A percentile compares a stretch with the other conserved stretches of the same genome.
phyloP scores from a whole-genome alignment of 2,888 invertebrate genomes.

The Phalera bucephala region DNA sequence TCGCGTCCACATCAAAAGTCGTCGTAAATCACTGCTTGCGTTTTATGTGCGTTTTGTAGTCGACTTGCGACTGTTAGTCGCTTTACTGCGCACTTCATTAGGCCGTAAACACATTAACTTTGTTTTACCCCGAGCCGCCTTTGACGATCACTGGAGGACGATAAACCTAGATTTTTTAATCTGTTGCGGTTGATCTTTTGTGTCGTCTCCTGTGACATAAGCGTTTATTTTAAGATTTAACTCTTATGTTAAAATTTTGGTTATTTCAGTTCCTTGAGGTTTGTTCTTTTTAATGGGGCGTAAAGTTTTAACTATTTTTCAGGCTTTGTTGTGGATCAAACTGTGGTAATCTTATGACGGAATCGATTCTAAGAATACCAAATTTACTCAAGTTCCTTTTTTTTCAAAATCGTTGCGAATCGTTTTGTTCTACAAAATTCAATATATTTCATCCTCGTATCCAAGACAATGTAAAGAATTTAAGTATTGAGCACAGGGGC shows the following conservation, averaged over 20 bases:
- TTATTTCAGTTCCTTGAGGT: not conserved
- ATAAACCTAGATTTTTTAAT: slow-evolving; percentile 19
- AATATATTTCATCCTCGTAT: too few species aligned
- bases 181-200: slow-evolving; percentile 13
- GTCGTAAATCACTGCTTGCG: slow-evolving; percentile 17
- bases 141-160: slow-evolving; percentile 11
- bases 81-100: slow-evolving; percentile 27
- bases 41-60: slow-evolving; percentile 3
- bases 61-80: slow-evolving; percentile 4
- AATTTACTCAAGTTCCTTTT: too few species aligned
- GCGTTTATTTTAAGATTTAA: too few species aligned
- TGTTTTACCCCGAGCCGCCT: slow-evolving; percentile 11
- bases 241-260: slow-evolving; percentile 5
- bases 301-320: not conserved
- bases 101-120: slow-evolving; percentile 30
- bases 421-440: too few species aligned
- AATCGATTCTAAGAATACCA: too few species aligned
- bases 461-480: too few species aligned
- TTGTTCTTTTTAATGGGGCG: not conserved
- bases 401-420: too few species aligned
- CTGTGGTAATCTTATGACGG: too few species aligned
- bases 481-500: too few species aligned
- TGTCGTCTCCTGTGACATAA: slow-evolving; percentile 10
- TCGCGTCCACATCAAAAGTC: slow-evolving; percentile 12
- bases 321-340: not conserved